Base-by-base conservation (phyloP, 92 coral and sea anemone species). In the Bergia sp. region DNA sequence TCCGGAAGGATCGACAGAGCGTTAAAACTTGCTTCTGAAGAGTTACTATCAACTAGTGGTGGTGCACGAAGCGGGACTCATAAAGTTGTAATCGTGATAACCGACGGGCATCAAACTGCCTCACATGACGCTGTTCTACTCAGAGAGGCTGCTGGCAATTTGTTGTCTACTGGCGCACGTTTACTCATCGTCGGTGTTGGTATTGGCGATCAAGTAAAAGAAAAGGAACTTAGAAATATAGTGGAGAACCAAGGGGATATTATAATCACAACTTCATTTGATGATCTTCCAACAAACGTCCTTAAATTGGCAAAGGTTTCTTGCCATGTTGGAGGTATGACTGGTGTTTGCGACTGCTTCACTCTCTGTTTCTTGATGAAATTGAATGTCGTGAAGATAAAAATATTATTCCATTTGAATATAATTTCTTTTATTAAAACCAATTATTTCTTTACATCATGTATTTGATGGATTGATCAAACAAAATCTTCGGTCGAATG, bases 171-270 rank as follows among this genome's bases (percentile, higher is more conserved):
- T 1, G 95, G 96, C 3, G 93, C 94, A 29, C 86, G 88, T 10
- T 47, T 96, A n/a, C 75, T 87, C 40, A 93, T 92, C 16, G 93
- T 96, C 45, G 94, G 94, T 41, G 79, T 80, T 41, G 94, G 95
- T 38, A 39, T 79, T 6, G 76, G 58, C 3, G 80, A 9, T 18
- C 50, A 76, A 42, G 75, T 41, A 36, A 82, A 66, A 21, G 76
- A 41, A 66, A 43, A 39, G 4, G 76, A 66, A 4, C 86, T 82
- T 66, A 5, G 40, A 41, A 49, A 15, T 82, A 82, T 82, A 5
- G 72, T 49, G 5, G 57, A 66, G 18, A 64, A 65, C 15, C 42
- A 41, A 42, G 41, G 41, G 36, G 47, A 66, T 29, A 36, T 82
- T 23, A n/a, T 82, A 64, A 64, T 82, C 43, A 44, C 55, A 43